These are phyloP conservation scores for Myrmecobius fasciatus DNA, from an alignment of 2,113 vertebrate species.

Conservation along the genomic window DNA sequence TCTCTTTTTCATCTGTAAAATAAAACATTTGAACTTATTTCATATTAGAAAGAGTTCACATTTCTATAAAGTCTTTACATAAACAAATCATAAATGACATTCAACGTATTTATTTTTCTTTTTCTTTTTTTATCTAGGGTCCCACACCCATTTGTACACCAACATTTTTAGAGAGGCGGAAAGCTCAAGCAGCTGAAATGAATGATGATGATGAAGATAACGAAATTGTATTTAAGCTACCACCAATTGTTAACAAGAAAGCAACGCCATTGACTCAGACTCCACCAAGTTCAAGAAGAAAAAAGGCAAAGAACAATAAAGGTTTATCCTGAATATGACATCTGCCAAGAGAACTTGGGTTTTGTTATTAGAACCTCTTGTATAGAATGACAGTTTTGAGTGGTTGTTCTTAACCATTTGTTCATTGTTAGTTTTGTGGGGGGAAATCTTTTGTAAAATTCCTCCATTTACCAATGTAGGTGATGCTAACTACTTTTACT, in stretches of 20 bases:
- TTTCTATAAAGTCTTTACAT: neutral
- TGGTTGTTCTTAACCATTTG: neutral
- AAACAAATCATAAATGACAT: neutral
- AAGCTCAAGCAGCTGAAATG: constrained; percentile 79
- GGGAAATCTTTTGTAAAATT: neutral
- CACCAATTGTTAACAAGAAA: constrained; percentile 67
- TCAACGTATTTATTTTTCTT: neutral
- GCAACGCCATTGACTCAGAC: constrained; percentile 16
- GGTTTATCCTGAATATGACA: constrained; percentile 21
- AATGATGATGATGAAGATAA: constrained; percentile 82
- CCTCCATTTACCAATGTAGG: neutral
- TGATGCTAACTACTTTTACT: neutral
- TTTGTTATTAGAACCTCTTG: neutral
- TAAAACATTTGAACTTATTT: neutral
- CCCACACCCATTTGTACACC: constrained; percentile 93
- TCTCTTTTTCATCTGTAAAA: neutral
- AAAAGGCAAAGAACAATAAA: constrained; percentile 35
- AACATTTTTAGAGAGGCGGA: constrained; percentile 89
- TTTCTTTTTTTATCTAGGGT: constrained; percentile 80
- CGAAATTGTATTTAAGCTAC: constrained; percentile 87
- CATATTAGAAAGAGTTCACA: neutral
- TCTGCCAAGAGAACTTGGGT: neutral
- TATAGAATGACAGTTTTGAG: neutral
- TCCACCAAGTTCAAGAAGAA: constrained; percentile 37
- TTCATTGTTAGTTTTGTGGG: neutral